phyloP scores from a whole-genome alignment of 2,888 invertebrate species.

The Apeira syringaria region DNA sequence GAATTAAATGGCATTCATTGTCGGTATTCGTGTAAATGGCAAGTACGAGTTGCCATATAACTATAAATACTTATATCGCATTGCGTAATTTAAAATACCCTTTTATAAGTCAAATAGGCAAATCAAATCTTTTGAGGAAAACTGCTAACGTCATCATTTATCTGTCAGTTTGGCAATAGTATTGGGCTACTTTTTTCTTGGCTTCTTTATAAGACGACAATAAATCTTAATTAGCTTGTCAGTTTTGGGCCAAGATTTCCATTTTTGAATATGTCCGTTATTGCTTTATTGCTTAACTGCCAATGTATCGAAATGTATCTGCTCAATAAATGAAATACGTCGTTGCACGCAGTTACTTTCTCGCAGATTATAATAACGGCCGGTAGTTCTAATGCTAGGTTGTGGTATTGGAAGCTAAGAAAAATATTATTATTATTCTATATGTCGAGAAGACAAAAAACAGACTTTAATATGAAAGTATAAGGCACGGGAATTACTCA shows the following conservation, averaged over 20 bases:
- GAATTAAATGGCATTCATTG: too few relatives aligned
- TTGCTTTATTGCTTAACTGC: slow-evolving; percentile 20
- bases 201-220: slow-evolving; percentile 17
- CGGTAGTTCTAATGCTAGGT: too few relatives aligned
- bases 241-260: slow-evolving; percentile 20
- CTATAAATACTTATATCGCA: too few relatives aligned
- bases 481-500: too few relatives aligned
- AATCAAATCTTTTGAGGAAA: slow-evolving; percentile 21
- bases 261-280: slow-evolving; percentile 15
- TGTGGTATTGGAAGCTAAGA: too few relatives aligned
- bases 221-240: slow-evolving; percentile 25
- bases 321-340: slow-evolving; percentile 5
- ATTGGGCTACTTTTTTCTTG: slow-evolving; percentile 19
- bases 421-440: too few relatives aligned
- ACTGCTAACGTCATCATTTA: slow-evolving; percentile 15
- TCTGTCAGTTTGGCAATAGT: slow-evolving; percentile 15
- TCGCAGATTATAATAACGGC: too few relatives aligned
- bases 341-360: too few relatives aligned
- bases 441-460: too few relatives aligned
- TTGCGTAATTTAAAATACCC: slow-evolving; percentile 14
- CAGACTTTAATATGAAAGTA: too few relatives aligned
- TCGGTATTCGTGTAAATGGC: too few relatives aligned
- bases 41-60: too few relatives aligned
- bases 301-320: slow-evolving; percentile 7
- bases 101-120: slow-evolving; percentile 16